Conservation (phyloP, 2,797 vertebrate species). For the Pipistrellus kuhlii region DNA sequence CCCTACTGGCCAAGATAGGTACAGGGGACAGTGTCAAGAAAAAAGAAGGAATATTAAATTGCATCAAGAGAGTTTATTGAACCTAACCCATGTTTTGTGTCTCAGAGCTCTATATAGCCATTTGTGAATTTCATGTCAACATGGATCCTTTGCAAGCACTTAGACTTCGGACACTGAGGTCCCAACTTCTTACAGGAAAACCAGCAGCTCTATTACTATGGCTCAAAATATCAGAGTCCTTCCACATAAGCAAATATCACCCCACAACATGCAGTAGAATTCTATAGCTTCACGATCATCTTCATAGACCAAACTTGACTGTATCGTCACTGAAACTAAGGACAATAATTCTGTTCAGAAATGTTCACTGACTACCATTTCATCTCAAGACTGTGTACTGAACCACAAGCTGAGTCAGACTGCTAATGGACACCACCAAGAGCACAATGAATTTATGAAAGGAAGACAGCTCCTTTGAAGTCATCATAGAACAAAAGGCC, state of each 20-base stretch:
- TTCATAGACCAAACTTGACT: not conserved
- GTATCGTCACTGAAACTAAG: not conserved
- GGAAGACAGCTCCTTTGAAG: conserved; percentile 30
- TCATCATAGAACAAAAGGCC: conserved; percentile 48
- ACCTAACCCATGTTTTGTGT: not conserved
- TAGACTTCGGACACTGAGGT: not conserved
- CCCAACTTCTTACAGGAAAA: conserved; percentile 24
- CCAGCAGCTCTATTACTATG: not conserved
- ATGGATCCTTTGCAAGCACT: not conserved
- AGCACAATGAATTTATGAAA: not conserved
- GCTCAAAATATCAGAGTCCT: conserved; percentile 14
- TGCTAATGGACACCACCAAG: no score
- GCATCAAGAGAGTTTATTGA: not conserved
- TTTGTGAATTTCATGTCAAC: not conserved
- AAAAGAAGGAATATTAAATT: not conserved
- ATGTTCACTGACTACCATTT: not conserved
- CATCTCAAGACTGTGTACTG: not conserved
- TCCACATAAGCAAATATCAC: not conserved
- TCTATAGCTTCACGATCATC: not conserved
- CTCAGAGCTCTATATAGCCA: not conserved
- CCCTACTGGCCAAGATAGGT: not conserved
- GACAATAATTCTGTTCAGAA: conserved; percentile 7
- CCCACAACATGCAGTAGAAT: not conserved
- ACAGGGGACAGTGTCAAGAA: not conserved
- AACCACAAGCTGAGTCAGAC: not conserved